Percentiles rank a stretch among this genome's conserved stretches.
Evolutionary conservation across 2,888 invertebrate species (phyloP).

Genomic region (Autographa gamma): DNA sequence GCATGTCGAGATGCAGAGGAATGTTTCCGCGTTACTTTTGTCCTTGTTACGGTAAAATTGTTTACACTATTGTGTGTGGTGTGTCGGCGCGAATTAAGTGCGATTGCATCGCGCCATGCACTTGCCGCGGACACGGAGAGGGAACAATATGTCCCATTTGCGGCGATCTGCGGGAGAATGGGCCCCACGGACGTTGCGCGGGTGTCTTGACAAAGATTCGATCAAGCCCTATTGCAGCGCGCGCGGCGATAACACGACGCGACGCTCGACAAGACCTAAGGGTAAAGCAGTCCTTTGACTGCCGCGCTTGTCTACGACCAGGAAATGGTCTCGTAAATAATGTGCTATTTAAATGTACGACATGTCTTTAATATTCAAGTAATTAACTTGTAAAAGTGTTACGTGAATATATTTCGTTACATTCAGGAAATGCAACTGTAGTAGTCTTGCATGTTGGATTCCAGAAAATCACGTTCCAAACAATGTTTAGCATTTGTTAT

Average conservation of each 20-base stretch:
- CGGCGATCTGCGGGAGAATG: conserved; percentile 55
- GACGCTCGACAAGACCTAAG: conserved; percentile 54
- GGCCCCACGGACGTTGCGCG: conserved; percentile 52
- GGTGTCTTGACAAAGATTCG: conserved; percentile 58
- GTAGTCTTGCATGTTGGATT: conserved; percentile 31
- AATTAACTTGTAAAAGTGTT: conserved; percentile 35
- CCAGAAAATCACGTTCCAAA: conserved; percentile 26
- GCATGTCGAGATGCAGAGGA: conserved; percentile 63
- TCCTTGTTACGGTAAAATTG: conserved; percentile 68
- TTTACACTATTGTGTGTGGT: conserved; percentile 69
- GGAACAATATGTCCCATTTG: conserved; percentile 68
- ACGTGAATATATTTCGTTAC: conserved; percentile 8
- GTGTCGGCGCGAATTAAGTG: conserved; percentile 59
- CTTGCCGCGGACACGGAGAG: conserved; percentile 64
- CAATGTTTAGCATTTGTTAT: conserved; percentile 44
- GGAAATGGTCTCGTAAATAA: conserved; percentile 51
- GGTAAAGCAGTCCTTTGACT: conserved; percentile 56
- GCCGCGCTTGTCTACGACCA: conserved; percentile 46
- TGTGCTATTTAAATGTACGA: conserved; percentile 51
- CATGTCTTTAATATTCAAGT: conserved; percentile 47
- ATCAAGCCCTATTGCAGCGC: conserved; percentile 58
- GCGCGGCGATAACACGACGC: conserved; percentile 53
- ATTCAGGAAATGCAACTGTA: conserved; percentile 26
- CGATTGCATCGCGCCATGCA: conserved; percentile 69
- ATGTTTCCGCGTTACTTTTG: conserved; percentile 72